A percentile compares a stretch with the other conserved stretches of the same genome.
These are phyloP conservation scores for Probaryconus sp. DNA, from an alignment of 1,140 invertebrate genomes.

Conservation along the genomic window DNA sequence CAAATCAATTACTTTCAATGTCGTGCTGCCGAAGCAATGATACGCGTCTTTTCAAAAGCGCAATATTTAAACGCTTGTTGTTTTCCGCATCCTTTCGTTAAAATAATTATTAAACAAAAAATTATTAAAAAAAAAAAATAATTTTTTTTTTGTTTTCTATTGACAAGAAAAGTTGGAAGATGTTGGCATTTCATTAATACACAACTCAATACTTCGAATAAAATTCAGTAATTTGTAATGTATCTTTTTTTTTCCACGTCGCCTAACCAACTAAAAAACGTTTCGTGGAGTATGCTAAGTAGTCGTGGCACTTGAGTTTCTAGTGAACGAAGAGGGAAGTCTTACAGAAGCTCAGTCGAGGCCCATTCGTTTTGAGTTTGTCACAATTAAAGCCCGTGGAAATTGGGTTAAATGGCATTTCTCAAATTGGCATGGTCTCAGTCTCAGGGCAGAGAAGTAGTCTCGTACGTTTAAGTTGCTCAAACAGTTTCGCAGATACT, in stretches of 20 bases:
- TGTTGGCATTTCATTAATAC: no score
- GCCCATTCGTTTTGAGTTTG: constrained; percentile 65
- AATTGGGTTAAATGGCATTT: constrained; percentile 75
- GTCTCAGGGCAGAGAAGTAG: no score
- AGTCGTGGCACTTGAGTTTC: constrained; percentile 5
- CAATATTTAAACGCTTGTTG: constrained; percentile 19
- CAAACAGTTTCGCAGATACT: not conserved
- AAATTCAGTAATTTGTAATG: no score
- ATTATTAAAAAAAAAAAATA: no score
- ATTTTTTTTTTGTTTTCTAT: no score
- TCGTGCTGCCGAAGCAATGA: constrained; percentile 29
- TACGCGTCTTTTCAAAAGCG: constrained; percentile 31
- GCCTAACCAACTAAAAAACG: no score
- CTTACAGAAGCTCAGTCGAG: not conserved
- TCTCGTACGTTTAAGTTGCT: constrained; percentile 5
- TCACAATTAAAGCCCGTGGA: constrained; percentile 63
- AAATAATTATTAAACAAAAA: no score
- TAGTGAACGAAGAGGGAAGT: constrained; percentile 25
- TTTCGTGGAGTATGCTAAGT: no score
- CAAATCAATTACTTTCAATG: constrained; percentile 57
- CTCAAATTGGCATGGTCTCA: constrained; percentile 17
- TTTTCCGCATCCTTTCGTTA: constrained; percentile 8
- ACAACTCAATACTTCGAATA: no score
- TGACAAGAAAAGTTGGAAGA: no score
- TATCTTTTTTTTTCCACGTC: no score